phyloP scores from a whole-genome alignment of 2,797 vertebrate genomes.

The Sebastes alutus region DNA sequence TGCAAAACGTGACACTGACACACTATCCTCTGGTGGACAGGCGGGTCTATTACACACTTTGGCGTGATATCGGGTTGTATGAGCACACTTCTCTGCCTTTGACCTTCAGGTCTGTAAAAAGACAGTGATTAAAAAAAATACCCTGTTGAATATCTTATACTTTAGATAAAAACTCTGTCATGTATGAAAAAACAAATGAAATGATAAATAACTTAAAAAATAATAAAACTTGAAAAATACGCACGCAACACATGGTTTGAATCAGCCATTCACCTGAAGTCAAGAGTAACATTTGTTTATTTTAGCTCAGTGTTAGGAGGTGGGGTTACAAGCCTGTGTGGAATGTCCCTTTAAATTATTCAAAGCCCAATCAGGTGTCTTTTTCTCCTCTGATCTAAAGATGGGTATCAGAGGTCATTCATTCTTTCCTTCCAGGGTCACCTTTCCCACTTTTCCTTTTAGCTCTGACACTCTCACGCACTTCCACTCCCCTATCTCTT shows the following conservation, averaged over 20 bases:
- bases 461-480: conserved; percentile 64
- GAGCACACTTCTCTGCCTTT: neutral
- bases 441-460: conserved; percentile 83
- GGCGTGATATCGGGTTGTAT: neutral
- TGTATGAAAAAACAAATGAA: conserved; percentile 55
- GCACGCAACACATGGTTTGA: conserved; percentile 42
- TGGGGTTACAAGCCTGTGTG: conserved; percentile 73
- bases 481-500: conserved; percentile 72
- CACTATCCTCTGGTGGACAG: neutral
- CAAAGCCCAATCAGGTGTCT: conserved; percentile 82
- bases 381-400: conserved; percentile 86
- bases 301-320: conserved; percentile 64
- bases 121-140: conserved; percentile 11
- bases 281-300: conserved; percentile 79
- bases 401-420: conserved; percentile 93
- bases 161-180: conserved; percentile 31
- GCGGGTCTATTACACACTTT: too few relatives aligned
- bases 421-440: conserved; percentile 88
- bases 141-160: conserved; percentile 45
- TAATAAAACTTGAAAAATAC: conserved; percentile 30
- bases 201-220: conserved; percentile 62
- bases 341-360: conserved; percentile 89
- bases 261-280: conserved; percentile 75
- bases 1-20: too few relatives aligned
- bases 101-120: conserved; percentile 40